These are phyloP conservation scores for Lophotis ruficrista DNA, from an alignment of 2,113 vertebrate genomes.

Conservation along the genomic window DNA sequence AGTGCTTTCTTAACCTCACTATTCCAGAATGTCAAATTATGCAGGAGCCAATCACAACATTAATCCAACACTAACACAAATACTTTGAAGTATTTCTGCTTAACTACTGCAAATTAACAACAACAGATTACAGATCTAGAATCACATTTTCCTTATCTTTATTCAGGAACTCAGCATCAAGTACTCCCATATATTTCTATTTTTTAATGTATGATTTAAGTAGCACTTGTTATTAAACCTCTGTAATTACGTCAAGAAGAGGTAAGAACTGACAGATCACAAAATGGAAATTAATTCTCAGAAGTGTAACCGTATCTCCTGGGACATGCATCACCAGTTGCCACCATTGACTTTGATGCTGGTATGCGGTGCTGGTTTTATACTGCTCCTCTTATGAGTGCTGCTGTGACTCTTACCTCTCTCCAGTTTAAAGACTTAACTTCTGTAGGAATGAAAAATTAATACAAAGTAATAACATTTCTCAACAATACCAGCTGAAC, in stretches of 20 bases:
- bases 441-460: neutral
- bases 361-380: neutral
- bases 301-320: neutral
- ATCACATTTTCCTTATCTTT: neutral
- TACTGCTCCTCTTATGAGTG: neutral
- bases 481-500: neutral
- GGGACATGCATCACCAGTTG: neutral
- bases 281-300: neutral
- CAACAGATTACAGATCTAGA: neutral
- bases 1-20: neutral
- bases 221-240: neutral
- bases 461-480: neutral
- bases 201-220: neutral
- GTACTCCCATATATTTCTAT: neutral
- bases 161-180: neutral
- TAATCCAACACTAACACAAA: neutral
- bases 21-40: neutral
- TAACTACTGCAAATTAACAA: neutral
- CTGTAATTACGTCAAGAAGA: neutral
- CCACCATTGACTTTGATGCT: neutral
- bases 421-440: neutral
- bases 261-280: neutral
- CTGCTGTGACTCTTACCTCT: neutral
- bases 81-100: neutral
- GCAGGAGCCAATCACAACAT: neutral